Conservation (phyloP, 2,113 vertebrate genomes). For the Campylomormyrus tamandua region DNA sequence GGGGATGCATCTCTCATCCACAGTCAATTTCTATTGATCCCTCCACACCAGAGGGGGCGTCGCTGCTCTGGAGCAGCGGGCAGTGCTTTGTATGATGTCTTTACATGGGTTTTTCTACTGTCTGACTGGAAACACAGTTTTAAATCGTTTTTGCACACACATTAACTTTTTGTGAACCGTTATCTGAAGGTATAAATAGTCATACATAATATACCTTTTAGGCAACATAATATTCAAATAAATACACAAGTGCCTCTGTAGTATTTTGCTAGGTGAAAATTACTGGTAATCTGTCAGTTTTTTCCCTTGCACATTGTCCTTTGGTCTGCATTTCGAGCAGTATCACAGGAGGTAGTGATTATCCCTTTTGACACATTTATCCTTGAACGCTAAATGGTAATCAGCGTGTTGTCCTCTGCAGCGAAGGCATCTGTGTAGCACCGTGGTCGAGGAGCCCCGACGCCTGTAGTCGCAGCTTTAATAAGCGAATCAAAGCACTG, state of each 20-base stretch:
- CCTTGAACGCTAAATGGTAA: background rate
- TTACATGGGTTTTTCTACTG: background rate
- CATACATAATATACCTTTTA: background rate
- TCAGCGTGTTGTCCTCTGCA: background rate
- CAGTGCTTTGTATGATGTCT: background rate
- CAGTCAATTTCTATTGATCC: constrained; percentile 3
- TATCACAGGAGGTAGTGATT: background rate
- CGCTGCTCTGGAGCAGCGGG: background rate
- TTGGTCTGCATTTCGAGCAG: background rate
- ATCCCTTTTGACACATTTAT: background rate
- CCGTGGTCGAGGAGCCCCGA: background rate
- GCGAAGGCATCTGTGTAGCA: background rate
- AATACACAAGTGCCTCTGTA: background rate
- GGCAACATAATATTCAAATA: background rate
- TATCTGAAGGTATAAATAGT: background rate
- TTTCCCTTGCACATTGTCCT: constrained; percentile 1
- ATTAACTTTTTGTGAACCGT: background rate
- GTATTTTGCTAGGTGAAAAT: background rate
- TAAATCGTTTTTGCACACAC: background rate
- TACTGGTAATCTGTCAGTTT: background rate
- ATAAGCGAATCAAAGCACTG: background rate
- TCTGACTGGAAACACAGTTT: background rate
- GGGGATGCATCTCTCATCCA: background rate
- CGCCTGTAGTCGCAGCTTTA: background rate
- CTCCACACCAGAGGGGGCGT: background rate